Evolutionary conservation across 1,140 invertebrate genomes (phyloP).

Genomic region (Eumaeus atala): DNA sequence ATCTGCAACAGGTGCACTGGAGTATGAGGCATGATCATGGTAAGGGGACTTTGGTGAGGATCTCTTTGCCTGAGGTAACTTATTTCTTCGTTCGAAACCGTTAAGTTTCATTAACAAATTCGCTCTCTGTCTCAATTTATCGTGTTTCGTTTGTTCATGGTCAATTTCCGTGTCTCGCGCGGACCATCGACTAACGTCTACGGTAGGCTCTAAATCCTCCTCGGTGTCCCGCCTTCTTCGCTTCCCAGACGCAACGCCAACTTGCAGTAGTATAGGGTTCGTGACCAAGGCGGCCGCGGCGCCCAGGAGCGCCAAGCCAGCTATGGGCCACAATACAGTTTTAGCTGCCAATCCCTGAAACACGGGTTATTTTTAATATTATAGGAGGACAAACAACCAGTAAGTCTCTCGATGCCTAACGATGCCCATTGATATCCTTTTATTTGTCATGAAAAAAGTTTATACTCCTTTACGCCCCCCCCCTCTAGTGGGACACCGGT

Average conservation of each 20-base stretch:
- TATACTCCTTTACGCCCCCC: no score
- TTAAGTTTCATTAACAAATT: slow-evolving; percentile 1
- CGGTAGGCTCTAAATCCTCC: slow-evolving; percentile 32
- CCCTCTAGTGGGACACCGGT: no score
- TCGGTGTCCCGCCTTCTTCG: slow-evolving; percentile 52
- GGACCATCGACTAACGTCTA: slow-evolving; percentile 18
- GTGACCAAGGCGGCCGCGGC: slow-evolving; percentile 84
- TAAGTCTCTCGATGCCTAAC: no score
- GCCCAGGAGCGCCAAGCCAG: slow-evolving; percentile 84
- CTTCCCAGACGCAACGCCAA: slow-evolving; percentile 79
- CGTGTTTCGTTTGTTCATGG: neutral
- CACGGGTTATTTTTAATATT: slow-evolving; percentile 15
- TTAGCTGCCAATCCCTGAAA: slow-evolving; percentile 72
- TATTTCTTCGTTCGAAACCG: slow-evolving; percentile 12
- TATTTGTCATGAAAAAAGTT: no score
- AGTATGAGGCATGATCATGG: neutral
- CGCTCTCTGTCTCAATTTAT: neutral
- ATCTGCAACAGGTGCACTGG: neutral
- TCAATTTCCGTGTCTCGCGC: slow-evolving; percentile 5
- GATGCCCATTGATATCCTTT: no score
- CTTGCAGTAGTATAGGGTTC: slow-evolving; percentile 84
- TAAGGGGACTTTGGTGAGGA: neutral
- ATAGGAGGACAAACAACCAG: no score
- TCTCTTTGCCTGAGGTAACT: neutral
- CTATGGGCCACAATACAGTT: slow-evolving; percentile 81